Evolutionary conservation across 2,888 invertebrate genomes (phyloP), one percentile per base, ranked within the genome.

Genomic region (Orthosia gothica): DNA sequence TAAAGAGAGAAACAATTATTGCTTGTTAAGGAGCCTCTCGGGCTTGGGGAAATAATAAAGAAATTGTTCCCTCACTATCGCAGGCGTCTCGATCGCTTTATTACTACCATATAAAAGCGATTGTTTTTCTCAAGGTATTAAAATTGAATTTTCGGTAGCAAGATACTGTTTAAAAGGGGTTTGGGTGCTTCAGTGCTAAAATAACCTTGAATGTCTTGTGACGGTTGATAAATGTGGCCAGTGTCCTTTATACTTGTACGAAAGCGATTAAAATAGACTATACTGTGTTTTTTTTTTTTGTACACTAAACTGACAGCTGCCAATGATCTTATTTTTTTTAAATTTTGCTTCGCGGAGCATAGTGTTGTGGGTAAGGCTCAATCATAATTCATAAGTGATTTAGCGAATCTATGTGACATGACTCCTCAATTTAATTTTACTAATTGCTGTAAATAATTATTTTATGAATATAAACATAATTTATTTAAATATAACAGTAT

Each of bases 1-100:
- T 87, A 88, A 87, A 88, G 88, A 85, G 88, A 89, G 89, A 92
- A 94, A 93, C 93, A 94, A 93, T 93, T 93, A 93, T 92, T 91
- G 91, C 92, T 91, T 90, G 92, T 92, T 93, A 93, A 90, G 89
- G 89, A 90, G 88, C 84, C 89, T 88, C 87, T 85, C 79, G 80
- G 77, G 85, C 84, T 83, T 84, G 88, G 82, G 88, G 88, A 92
- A 92, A 92, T 91, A 92, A 92, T 91, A 92, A 93, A 91, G 88
- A 90, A 89, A 90, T 90, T 83, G 82, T 76, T 76, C 71, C 72
- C 75, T 79, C 81, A 82, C 79, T 88, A 87, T 84, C 40, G 74
- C 40, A 45, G 69, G 20, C 85, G 81, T 82, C 84, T 78, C 86
- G 85, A 89, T 91, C 89, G 88, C 86, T 92, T 91, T 90, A 92